Evolutionary conservation across 1,140 invertebrate species (phyloP).

Genomic region (Oncopeltus fasciatus): DNA sequence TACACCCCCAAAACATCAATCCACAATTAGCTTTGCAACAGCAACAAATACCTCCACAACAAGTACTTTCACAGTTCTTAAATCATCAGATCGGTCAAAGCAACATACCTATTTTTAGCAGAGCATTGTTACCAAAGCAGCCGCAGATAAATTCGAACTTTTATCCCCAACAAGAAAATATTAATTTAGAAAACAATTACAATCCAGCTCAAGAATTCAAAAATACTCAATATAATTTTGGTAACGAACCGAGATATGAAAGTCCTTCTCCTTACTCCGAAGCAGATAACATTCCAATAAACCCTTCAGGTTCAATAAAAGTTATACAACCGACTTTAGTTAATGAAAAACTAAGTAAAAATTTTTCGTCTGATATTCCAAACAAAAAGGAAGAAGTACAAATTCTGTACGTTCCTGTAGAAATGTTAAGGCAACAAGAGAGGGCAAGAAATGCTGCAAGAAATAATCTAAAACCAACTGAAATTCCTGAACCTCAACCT

Average conservation of each 20-base stretch:
- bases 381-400: conserved; percentile 47
- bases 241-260: neutral
- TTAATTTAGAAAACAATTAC: neutral
- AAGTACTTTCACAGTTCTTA: conserved; percentile 9
- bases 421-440: conserved; percentile 47
- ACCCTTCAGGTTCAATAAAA: neutral
- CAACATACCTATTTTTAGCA: neutral
- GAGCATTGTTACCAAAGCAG: neutral
- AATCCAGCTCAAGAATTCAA: neutral
- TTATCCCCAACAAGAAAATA: neutral
- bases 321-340: neutral
- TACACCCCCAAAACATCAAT: neutral
- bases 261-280: neutral
- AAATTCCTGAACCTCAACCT: neutral
- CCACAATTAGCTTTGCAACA: neutral
- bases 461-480: neutral
- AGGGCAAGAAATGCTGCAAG: neutral
- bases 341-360: neutral
- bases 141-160: neutral
- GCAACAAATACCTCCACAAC: neutral
- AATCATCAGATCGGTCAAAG: conserved; percentile 10
- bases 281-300: neutral
- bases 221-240: neutral
- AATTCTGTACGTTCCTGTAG: conserved; percentile 61
- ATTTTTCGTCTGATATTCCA: neutral